Evolutionary conservation across 2,113 vertebrate species (phyloP), one percentile per base, ranked within the genome.

Genomic region (Peromyscus leucopus): DNA sequence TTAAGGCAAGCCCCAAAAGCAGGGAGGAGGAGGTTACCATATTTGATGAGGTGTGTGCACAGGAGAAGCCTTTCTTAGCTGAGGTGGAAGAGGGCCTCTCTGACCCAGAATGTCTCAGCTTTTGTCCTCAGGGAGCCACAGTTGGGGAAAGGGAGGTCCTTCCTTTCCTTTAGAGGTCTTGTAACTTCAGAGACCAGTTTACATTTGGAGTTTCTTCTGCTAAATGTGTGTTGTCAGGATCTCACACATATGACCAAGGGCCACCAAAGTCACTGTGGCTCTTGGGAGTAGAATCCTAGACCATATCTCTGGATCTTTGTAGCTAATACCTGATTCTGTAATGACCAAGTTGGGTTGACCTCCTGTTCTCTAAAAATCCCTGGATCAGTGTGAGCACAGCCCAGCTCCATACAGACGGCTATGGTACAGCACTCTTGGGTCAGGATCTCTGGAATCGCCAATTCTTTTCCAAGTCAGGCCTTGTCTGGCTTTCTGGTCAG

Each of bases 341-440:
- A 93, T 26, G 80, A 26, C 24, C 59, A 86, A 4, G 17, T 76
- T 31, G 7, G 80, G 28, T 21, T 42, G 33, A 21, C 36, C 24
- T 24, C 91, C 91, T 78, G 46, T 91, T 87, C 69, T 93, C 83
- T 24, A 55, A 67, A 67, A 85, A 69, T 42, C 8, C 24, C 42
- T 9, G 19, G 59, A 39, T 24, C 85, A n/a, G 80, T 4, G 11
- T 36, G 6, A 72, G 42, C 71, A 42, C n/a, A 5, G 36, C 22
- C 65, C 24, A 12, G 39, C 59, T 94, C 80, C 71, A 28, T 8
- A 10, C 2, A n/a, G 2, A 2, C 31, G 87, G 79, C 7, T 0
- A 4, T 24, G n/a, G 33, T 57, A 3, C 9, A 26, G 78, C 59
- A 15, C 9, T 33, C 83, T 83, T n/a, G 46, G 51, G 72, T 67